Conservation (phyloP, 2,888 invertebrate genomes). For the Muschampia plurimacula region DNA sequence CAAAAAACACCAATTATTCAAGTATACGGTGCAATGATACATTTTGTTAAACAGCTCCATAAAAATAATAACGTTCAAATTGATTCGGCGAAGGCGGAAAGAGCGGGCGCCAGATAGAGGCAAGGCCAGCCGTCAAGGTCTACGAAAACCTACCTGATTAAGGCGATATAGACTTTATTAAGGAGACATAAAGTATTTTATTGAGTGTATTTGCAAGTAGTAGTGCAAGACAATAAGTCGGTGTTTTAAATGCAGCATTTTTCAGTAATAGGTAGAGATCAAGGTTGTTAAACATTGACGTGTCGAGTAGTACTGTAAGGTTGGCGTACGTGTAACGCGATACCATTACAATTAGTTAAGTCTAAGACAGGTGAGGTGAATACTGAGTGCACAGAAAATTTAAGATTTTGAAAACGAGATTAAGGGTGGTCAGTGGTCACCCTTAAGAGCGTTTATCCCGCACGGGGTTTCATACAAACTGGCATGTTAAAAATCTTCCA, state of each 20-base stretch:
- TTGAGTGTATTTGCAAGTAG: conserved; percentile 46
- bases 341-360: conserved; percentile 6
- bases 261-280: conserved; percentile 83
- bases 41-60: conserved; percentile 53
- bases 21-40: conserved; percentile 19
- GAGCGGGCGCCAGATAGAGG: conserved; percentile 79
- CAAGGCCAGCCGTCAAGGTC: conserved; percentile 82
- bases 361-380: conserved; percentile 3
- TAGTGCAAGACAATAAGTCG: conserved; percentile 75
- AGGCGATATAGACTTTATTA: conserved; percentile 51
- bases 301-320: conserved; percentile 42
- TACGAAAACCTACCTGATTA: conserved; percentile 54
- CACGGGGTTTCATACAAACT: too few relatives aligned
- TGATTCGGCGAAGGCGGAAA: conserved; percentile 84
- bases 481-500: too few relatives aligned
- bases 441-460: too few relatives aligned
- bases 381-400: not conserved
- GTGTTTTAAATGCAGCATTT: conserved; percentile 80
- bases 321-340: conserved; percentile 40
- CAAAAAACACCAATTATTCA: conserved; percentile 13
- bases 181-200: conserved; percentile 54
- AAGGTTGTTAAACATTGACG: conserved; percentile 63
- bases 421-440: not conserved
- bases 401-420: not conserved
- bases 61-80: conserved; percentile 78